Base-by-base conservation (phyloP, 2,888 invertebrate species). In the Osedax fenrisi region DNA sequence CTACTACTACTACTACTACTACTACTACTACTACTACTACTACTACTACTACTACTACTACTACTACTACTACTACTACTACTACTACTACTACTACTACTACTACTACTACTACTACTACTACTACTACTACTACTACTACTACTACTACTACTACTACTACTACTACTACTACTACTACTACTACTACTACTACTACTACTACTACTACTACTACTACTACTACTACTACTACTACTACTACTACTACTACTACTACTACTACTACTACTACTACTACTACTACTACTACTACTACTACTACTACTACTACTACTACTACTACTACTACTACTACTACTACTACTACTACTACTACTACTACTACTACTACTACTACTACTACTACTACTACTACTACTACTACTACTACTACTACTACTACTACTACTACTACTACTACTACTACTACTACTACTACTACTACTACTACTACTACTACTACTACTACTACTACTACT, bases 401-500 rank as follows among this genome's bases (percentile, higher is more conserved):
- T 71, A 56, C 41, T 71, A 0, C 41, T 71, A 56, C 41, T 71
- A 71, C 41, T 71, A 1, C 41, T 71, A 71, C 41, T 71, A 56
- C 41, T 71, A 71, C 1, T 71, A 2, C 0, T 71, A 2, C 22
- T n/a, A n/a, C n/a, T n/a, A n/a, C n/a, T n/a, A n/a, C n/a, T n/a
- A n/a, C n/a, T n/a, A n/a, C n/a, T n/a, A n/a, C n/a, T n/a, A n/a
- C n/a, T n/a, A n/a, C n/a, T n/a, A n/a, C n/a, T n/a, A n/a, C n/a
- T n/a, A n/a, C n/a, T n/a, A n/a, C n/a, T n/a, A n/a, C n/a, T n/a
- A n/a, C n/a, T n/a, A n/a, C n/a, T n/a, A n/a, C n/a, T n/a, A n/a
- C n/a, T n/a, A n/a, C n/a, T n/a, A n/a, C n/a, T n/a, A n/a, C n/a
- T 72, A 56, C 56, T 72, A 72, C 56, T 61, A 72, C 56, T 72